Evolutionary conservation across 2,888 invertebrate genomes (phyloP), one percentile per base, ranked within the genome.

Genomic region (Ophion obscuratus): DNA sequence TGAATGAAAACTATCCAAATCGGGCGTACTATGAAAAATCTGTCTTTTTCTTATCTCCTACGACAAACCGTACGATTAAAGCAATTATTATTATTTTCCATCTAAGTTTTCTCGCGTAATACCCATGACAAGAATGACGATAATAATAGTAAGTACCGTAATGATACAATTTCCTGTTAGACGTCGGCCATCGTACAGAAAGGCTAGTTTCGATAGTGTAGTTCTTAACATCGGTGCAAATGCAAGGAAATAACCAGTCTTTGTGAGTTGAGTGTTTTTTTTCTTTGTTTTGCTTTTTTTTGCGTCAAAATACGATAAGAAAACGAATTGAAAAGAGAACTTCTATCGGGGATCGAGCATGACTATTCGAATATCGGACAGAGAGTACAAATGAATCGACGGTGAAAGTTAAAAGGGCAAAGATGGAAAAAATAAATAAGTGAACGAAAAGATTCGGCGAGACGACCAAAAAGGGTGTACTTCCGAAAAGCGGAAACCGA

Each of bases 1-100:
- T 80, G 77, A 80, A 85, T 73, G 80, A 86, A 80, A 89, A 87
- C 80, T 87, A 31, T 88, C 86, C 86, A 80, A 87, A 78, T 77
- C 85, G 79, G 78, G 86, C 87, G 86, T 85, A 85, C 68, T 66
- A 75, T 73, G 73, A 66, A 82, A 76, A 82, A 47, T 68, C 78
- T 78, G 62, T 81, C 67, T 40, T 64, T 79, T 62, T 71, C 27
- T 74, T 59, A 71, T 74, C 57, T 36, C 57, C 68, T 81, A 83
- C 80, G 85, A 83, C 83, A 83, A 86, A 77, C 80, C 71, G 77
- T 77, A 73, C 71, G 53, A 62, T 79, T 82, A 61, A 83, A 83
- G 85, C 80, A 73, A 86, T 77, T 66, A 71, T 76, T 77, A 53
- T 47, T 82, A 14, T 66, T 81, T 74, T 68, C 67, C 27, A 11